Evolutionary conservation across 2,113 vertebrate genomes (phyloP), one percentile per base, ranked within the genome.

Genomic region (Oenanthe melanoleuca): DNA sequence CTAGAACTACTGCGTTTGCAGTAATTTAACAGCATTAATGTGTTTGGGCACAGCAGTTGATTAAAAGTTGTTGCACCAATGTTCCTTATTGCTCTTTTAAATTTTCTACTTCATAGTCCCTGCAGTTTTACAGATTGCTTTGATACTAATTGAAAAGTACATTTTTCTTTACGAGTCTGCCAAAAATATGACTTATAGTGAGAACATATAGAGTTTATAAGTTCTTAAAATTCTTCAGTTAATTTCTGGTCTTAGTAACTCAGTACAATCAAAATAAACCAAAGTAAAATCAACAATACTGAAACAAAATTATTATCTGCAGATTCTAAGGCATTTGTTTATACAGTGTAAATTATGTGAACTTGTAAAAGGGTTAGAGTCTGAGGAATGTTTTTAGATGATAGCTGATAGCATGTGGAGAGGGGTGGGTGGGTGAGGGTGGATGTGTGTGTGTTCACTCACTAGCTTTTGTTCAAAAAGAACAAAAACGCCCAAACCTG

Each of bases 1-100:
- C 96, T 88, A 86, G 97, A 98, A 98, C 97, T 97, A 97, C 92
- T 94, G 97, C 56, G 87, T 97, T 97, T 96, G 95, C 95, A 93
- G 97, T 96, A 96, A 97, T 97, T 96, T 96, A 96, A 84, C 93
- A 92, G 92, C 96, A 97, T 97, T 98, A 97, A 98, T 97, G 96
- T 96, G 88, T 95, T 97, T 97, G 97, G 89, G 96, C 97, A 97
- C 97, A 97, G 97, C 95, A 89, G 95, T 98, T 98, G 98, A 98
- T 98, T 98, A 98, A 98, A 98, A 97, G 97, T 98, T 98, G 98
- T 98, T 98, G 89, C 95, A 97, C 97, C 97, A 98, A 96, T 97
- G 96, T 98, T 98, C 95, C 95, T 97, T 96, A 96, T 97, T 97
- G 96, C 97, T 94, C 96, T 91, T 98, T 97, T 97, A 97, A 97